A percentile compares a stretch with the other conserved stretches of the same genome.
These are phyloP conservation scores for Athripsodes cinereus DNA, from an alignment of 2,888 invertebrate species.

Conservation along the genomic window DNA sequence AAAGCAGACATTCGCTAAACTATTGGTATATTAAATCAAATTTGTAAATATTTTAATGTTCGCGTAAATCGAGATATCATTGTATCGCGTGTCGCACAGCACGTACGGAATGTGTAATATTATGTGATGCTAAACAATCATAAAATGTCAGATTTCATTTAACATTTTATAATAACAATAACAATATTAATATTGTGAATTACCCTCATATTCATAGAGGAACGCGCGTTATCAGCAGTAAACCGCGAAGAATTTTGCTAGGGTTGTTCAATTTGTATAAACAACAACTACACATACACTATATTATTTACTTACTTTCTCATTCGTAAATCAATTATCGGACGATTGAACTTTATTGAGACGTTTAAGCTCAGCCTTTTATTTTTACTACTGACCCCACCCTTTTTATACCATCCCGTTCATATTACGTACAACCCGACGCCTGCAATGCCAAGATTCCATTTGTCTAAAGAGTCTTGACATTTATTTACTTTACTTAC, in stretches of 20 bases:
- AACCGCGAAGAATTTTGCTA: not conserved
- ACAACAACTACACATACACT: not conserved
- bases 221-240: not conserved
- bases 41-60: no score
- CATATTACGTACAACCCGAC: not conserved
- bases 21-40: no score
- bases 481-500: not conserved
- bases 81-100: not conserved
- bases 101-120: no score
- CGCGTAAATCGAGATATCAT: no score
- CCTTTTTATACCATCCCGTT: not conserved
- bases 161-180: no score
- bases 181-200: no score
- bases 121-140: no score
- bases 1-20: no score
- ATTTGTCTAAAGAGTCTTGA: not conserved
- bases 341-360: constrained; percentile 15
- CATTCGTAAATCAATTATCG: constrained; percentile 15
- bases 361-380: constrained; percentile 11
- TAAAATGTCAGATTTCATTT: no score
- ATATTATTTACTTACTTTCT: no score
- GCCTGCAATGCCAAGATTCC: not conserved
- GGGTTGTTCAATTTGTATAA: constrained; percentile 12
- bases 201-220: not conserved
- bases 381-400: constrained; percentile 4